Base-by-base conservation (phyloP, 2,888 invertebrate genomes). In the Xestia ashworthii region DNA sequence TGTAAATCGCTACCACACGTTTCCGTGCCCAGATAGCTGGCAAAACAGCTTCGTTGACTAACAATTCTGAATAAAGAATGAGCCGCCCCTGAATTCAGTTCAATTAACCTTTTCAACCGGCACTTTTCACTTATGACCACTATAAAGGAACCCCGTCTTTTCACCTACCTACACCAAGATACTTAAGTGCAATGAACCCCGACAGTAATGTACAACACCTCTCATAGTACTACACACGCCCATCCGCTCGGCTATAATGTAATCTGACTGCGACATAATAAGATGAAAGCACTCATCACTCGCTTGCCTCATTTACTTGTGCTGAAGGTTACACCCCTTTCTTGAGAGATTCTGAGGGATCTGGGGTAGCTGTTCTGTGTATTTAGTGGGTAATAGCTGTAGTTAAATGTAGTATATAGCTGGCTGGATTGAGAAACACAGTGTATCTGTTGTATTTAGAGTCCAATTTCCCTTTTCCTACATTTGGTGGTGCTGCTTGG, bases 201-300 rank as follows among this genome's bases (percentile, higher is more conserved):
- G 53, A n/a, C 55, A 66, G 44, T 69, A 78, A 70, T 70, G 67
- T 70, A 41, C 53, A 58, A 55, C 41, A 50, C 58, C 65, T 62
- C 25, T 38, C 70, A 55, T 62, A 38, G 50, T 77, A 62, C 22
- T 53, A 78, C 55, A 38, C 25, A 67, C 70, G 32, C 76, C 72
- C 74, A 73, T 70, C 46, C 72, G 67, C 80, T 41, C 71, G 46
- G 75, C 65, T 78, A 67, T 88, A 88, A 88, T 88, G 78, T 82
- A 85, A 85, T 85, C 81, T 83, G 74, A 88, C 83, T 78, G 85
- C 81, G 81, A 87, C 88, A 76, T 90, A 91, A 91, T 91, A 88
- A 90, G 88, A 85, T 87, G 88, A 84, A 85, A 91, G 91, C 87
- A 89, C 88, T 87, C 85, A 89, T 84, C 85, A 85, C 76, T 81